phyloP scores from a whole-genome alignment of 2,797 vertebrate species.

The Enteromius viviparus region DNA sequence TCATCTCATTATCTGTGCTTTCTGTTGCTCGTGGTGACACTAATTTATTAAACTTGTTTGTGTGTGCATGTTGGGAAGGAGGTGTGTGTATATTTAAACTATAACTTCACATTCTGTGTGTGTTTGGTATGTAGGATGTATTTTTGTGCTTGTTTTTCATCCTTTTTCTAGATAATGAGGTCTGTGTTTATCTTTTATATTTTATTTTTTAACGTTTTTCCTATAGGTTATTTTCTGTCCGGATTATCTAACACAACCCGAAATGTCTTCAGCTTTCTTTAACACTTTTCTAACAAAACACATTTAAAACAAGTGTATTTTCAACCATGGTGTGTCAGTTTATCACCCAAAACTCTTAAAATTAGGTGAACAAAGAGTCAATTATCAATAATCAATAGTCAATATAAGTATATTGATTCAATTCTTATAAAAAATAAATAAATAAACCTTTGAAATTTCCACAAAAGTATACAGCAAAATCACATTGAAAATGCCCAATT shows the following conservation, averaged over 20 bases:
- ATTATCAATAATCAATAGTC: not conserved
- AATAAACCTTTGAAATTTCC: not conserved
- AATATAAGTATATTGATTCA: not conserved
- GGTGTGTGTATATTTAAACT: slow-evolving; percentile 1
- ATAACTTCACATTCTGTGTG: not conserved
- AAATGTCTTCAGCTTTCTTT: not conserved
- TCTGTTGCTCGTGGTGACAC: not conserved
- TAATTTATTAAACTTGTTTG: slow-evolving; percentile 25
- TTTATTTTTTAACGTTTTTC: not conserved
- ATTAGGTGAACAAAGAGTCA: not conserved
- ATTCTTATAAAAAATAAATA: not conserved
- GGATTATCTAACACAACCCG: not conserved
- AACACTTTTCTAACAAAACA: not conserved
- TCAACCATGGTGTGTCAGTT: not conserved
- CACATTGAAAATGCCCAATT: not conserved
- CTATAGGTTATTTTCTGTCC: not conserved
- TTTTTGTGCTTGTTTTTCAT: not conserved
- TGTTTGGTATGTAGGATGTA: slow-evolving; percentile 18
- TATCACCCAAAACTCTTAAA: not conserved
- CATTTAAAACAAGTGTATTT: not conserved
- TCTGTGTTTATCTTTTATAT: slow-evolving; percentile 11
- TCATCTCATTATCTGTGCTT: slow-evolving; percentile 35
- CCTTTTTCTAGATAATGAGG: slow-evolving; percentile 23
- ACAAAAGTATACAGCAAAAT: not conserved
- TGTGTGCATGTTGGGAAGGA: slow-evolving; percentile 1